These are phyloP conservation scores for Calephelis perditalis DNA, from an alignment of 2,888 invertebrate species.

Conservation along the genomic window DNA sequence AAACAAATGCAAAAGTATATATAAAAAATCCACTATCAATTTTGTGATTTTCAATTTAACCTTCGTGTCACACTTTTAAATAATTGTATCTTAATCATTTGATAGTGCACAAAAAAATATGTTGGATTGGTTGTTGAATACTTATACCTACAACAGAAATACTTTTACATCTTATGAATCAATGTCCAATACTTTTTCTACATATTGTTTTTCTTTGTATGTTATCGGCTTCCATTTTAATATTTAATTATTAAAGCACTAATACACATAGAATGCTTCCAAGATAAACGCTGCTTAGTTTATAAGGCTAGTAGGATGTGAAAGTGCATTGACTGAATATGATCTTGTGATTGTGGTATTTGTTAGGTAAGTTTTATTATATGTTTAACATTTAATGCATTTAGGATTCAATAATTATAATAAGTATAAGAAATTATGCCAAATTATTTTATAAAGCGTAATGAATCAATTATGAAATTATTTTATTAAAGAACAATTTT, in stretches of 20 bases:
- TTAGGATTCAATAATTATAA: conserved; percentile 59
- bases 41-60: too few relatives aligned
- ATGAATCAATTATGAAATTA: conserved; percentile 22
- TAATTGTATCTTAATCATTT: too few relatives aligned
- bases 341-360: conserved; percentile 69
- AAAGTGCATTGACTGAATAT: conserved; percentile 68
- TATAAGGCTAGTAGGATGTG: conserved; percentile 56
- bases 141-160: conserved; percentile 38
- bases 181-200: conserved; percentile 63
- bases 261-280: conserved; percentile 65
- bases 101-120: conserved; percentile 27
- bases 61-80: too few relatives aligned
- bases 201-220: conserved; percentile 36
- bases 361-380: conserved; percentile 58
- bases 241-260: conserved; percentile 56
- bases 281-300: conserved; percentile 58
- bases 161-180: conserved; percentile 55
- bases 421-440: conserved; percentile 59
- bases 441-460: conserved; percentile 65
- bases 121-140: conserved; percentile 25
- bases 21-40: too few relatives aligned
- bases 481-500: conserved; percentile 15
- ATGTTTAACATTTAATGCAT: conserved; percentile 62
- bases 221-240: conserved; percentile 55
- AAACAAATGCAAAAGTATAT: too few relatives aligned